phyloP scores from a whole-genome alignment of 2,113 vertebrate genomes.

The Bubalus kerabau region DNA sequence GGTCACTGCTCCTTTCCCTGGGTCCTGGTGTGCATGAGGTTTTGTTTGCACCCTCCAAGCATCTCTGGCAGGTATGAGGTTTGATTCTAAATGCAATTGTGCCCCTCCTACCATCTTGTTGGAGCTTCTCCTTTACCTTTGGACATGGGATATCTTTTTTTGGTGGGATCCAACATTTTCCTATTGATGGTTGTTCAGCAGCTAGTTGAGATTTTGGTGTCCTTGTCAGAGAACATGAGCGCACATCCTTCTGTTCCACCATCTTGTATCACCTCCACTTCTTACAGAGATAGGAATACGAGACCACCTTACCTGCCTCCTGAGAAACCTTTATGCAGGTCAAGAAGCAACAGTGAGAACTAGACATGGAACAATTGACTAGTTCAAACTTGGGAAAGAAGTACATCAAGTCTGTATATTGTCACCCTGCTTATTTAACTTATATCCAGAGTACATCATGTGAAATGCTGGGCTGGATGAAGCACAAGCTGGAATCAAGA shows the following conservation, averaged over 20 bases:
- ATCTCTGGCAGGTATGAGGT: background rate
- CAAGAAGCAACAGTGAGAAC: background rate
- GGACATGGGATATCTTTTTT: background rate
- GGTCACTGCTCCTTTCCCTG: background rate
- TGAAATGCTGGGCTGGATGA: background rate
- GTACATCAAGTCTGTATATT: background rate
- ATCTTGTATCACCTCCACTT: background rate
- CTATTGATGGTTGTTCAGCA: background rate
- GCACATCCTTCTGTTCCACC: background rate
- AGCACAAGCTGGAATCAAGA: background rate
- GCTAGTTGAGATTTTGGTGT: background rate
- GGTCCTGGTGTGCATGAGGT: background rate
- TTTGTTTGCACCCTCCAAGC: background rate
- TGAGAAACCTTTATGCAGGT: background rate
- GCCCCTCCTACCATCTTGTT: background rate
- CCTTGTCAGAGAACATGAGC: background rate
- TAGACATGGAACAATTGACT: background rate
- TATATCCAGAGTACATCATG: background rate
- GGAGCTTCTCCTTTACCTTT: background rate
- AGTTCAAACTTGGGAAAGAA: background rate
- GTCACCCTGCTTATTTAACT: background rate
- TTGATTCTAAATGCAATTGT: background rate
- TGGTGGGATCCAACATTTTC: background rate
- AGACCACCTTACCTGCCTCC: background rate
- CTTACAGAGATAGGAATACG: background rate